Evolutionary conservation across 1,140 invertebrate species (phyloP).

Genomic region (Tetraneura akinire): DNA sequence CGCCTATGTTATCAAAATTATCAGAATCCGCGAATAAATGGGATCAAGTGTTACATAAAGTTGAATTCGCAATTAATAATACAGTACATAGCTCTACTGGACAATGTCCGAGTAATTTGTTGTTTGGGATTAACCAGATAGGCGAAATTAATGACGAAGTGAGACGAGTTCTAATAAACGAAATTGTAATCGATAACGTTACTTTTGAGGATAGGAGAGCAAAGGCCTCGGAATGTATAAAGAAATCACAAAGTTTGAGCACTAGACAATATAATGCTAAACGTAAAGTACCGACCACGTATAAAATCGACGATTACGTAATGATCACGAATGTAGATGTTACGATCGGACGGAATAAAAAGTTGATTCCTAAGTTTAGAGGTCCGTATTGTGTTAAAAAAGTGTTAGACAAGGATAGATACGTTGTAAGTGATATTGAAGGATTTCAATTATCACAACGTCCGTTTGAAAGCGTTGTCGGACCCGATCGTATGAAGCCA

Average conservation of each 20-base stretch:
- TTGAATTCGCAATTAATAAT: slow-evolving; percentile 52
- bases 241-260: background rate
- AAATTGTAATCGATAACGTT: too few relatives aligned
- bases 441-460: background rate
- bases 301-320: background rate
- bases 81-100: background rate
- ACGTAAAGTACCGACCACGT: background rate
- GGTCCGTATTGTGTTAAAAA: background rate
- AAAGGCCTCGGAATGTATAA: background rate
- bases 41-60: background rate
- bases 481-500: background rate
- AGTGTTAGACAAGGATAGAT: background rate
- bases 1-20: background rate
- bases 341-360: background rate
- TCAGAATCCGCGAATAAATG: slow-evolving; percentile 41
- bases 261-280: background rate
- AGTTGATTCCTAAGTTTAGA: background rate
- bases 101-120: background rate
- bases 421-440: background rate
- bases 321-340: background rate
- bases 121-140: background rate
- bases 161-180: background rate
- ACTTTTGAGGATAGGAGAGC: background rate
- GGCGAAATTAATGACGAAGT: background rate
- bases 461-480: background rate